Percentiles rank a stretch among this genome's conserved stretches.
These are phyloP conservation scores for Apamea crenata DNA, from an alignment of 2,888 invertebrate species.

Conservation along the genomic window DNA sequence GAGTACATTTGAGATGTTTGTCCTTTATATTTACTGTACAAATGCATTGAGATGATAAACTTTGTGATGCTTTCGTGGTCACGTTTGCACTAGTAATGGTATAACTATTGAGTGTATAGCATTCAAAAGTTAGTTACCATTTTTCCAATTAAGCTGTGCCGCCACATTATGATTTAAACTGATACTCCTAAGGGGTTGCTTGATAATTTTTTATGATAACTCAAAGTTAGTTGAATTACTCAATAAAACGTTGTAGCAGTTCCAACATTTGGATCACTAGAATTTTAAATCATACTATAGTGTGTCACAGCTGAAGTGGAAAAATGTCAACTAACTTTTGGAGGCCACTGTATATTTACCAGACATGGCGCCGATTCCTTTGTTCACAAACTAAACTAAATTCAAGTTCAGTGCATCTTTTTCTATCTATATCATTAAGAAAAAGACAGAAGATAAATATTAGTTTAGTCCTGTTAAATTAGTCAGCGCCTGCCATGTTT, in stretches of 20 bases:
- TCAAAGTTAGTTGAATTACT: no score
- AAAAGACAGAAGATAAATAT: no score
- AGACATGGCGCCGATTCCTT: no score
- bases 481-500: no score
- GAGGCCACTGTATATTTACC: slow-evolving; percentile 2
- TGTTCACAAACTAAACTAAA: no score
- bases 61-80: slow-evolving; percentile 26
- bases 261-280: no score
- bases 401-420: no score
- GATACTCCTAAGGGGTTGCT: no score
- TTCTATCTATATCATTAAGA: no score
- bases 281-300: neutral
- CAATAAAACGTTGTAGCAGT: no score
- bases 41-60: slow-evolving; percentile 42
- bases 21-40: slow-evolving; percentile 38
- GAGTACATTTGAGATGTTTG: slow-evolving; percentile 55
- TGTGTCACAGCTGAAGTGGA: neutral
- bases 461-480: no score
- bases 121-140: neutral
- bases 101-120: neutral
- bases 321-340: neutral
- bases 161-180: neutral
- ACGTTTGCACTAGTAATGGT: slow-evolving; percentile 30
- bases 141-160: neutral
- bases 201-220: no score